Conservation (phyloP, 2,113 vertebrate species). For the Dasypus novemcinctus region DNA sequence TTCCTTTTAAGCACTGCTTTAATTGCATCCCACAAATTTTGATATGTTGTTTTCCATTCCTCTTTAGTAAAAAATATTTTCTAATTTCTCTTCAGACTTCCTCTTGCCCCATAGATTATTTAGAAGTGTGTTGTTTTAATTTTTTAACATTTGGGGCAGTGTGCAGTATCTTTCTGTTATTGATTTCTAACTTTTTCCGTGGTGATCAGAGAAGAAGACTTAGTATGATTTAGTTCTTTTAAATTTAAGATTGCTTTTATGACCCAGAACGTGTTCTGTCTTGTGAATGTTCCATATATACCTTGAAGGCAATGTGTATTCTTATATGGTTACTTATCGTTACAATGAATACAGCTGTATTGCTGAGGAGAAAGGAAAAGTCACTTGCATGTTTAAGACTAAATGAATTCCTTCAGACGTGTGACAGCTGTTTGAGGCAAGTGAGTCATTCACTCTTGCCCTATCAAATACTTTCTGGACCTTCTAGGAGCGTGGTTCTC, state of each 20-base stretch:
- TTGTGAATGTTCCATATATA: not conserved
- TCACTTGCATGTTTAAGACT: not conserved
- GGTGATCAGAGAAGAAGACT: not conserved
- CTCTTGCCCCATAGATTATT: not conserved
- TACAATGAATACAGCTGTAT: not conserved
- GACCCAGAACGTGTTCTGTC: not conserved
- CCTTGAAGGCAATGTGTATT: not conserved
- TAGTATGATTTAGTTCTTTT: not conserved
- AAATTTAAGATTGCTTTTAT: not conserved
- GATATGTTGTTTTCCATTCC: not conserved
- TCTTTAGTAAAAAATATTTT: not conserved
- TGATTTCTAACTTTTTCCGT: not conserved
- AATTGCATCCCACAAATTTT: not conserved
- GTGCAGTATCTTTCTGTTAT: not conserved
- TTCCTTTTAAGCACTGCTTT: not conserved
- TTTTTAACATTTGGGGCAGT: not conserved
- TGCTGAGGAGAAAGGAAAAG: not conserved
- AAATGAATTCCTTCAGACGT: not conserved
- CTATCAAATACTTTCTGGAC: not conserved
- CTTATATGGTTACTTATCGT: not conserved
- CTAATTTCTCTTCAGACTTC: not conserved
- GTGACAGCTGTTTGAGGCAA: not conserved
- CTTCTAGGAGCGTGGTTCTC: not conserved
- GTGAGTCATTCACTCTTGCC: not conserved
- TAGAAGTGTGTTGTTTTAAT: not conserved